Evolutionary conservation across 2,888 invertebrate species (phyloP), one percentile per base, ranked within the genome.

Genomic region (Amphipyra tragopoginis): DNA sequence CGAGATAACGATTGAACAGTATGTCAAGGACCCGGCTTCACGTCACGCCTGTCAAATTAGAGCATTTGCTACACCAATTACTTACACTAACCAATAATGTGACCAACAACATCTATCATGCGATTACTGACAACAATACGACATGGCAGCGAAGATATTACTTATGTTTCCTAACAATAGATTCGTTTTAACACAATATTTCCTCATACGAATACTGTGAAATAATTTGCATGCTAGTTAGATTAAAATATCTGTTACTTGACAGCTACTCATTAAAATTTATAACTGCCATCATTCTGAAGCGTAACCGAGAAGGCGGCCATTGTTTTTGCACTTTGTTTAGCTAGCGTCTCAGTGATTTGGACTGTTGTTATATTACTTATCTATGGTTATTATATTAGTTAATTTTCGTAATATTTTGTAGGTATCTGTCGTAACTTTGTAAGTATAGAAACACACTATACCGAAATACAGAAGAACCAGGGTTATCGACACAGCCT

Each of bases 11-110:
- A 39, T 47, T 39, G 11, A 13, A 26, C 50, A 65, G 65, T 72
- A 39, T 68, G 72, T 72, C 77, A 76, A 77, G 71, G 77, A 53
- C 52, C 50, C 8, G 26, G 51, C 29, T 15, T 45, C 5, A 55
- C 50, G 69, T 65, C 55, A 69, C 56, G 51, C 58, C 33, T 67
- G 77, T 66, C 75, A 71, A 64, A 61, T 65, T 75, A 73, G 49
- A 72, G 11, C 52, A 66, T 72, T 66, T 29, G 58, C 38, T 36
- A 52, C 56, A 49, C 54, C 42, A 57, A 60, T 61, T 53, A 71
- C 61, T 58, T 63, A 69, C 33, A 45, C 21, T 15, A 49, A 59
- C 33, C 14, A 53, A 53, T 68, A 64, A 50, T 58, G 38, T 15
- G 10, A 52, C 33, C 38, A 15, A 55, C 14, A 42, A 43, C 49